Evolutionary conservation across 1,140 invertebrate species (phyloP).

Genomic region (Tenebrio molitor): DNA sequence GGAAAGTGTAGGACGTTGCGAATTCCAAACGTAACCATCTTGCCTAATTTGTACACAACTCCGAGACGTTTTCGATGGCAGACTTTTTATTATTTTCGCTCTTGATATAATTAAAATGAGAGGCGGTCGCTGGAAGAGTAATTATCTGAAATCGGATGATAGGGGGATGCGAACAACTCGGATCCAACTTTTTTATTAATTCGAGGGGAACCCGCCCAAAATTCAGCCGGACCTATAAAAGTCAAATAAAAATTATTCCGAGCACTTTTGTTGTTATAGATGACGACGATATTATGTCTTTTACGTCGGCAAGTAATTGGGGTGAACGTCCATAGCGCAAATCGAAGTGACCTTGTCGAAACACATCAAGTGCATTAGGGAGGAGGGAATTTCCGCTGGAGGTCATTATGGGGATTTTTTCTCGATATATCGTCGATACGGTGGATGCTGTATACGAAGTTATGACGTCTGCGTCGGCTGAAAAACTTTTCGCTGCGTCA

Average conservation of each 20-base stretch:
- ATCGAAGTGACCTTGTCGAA: constrained; percentile 36
- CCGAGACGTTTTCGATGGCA: constrained; percentile 1
- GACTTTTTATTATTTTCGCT: not conserved
- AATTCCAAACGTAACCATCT: constrained; percentile 26
- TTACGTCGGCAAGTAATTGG: constrained; percentile 30
- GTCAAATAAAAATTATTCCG: constrained; percentile 30
- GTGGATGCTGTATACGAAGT: constrained; percentile 16
- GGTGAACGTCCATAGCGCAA: constrained; percentile 28
- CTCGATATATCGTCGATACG: not conserved
- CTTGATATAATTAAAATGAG: constrained; percentile 24
- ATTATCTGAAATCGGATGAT: not conserved
- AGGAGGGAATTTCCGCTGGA: constrained; percentile 10
- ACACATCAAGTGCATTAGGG: constrained; percentile 38
- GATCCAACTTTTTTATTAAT: constrained; percentile 4
- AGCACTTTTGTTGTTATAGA: not conserved
- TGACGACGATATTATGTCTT: constrained; percentile 17
- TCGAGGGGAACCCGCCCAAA: not conserved
- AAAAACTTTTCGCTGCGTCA: no score
- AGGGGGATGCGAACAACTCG: not conserved
- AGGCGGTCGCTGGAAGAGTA: not conserved
- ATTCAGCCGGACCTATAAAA: not conserved
- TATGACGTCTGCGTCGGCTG: not conserved
- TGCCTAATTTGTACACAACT: constrained; percentile 8
- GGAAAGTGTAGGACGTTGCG: constrained; percentile 23
- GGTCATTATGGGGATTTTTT: constrained; percentile 33